phyloP scores from a whole-genome alignment of 1,140 invertebrate genomes.

The Meloidogyne hapla region DNA sequence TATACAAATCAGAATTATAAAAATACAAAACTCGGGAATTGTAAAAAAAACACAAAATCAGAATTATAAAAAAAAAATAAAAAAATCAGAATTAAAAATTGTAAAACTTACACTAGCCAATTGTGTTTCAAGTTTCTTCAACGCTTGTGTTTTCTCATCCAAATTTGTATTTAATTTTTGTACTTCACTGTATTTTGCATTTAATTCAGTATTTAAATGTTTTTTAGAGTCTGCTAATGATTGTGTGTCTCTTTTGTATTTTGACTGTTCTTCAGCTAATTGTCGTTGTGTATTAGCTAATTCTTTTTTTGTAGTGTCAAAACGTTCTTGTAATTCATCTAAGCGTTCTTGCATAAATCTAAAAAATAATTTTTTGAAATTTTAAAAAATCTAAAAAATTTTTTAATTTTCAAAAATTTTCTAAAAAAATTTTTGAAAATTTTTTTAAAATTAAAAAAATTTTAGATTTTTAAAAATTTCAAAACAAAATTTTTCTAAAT shows the following conservation, averaged over 20 bases:
- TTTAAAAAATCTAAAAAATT: too few species aligned
- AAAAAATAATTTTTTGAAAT: slow-evolving; percentile 31
- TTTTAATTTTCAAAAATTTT: slow-evolving; percentile 12
- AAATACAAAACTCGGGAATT: too few species aligned
- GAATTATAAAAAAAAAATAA: not conserved
- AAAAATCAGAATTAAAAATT: not conserved
- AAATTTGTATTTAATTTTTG: slow-evolving; percentile 43
- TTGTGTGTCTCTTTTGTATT: slow-evolving; percentile 51
- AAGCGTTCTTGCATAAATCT: slow-evolving; percentile 40
- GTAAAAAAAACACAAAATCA: not conserved
- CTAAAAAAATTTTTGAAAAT: not conserved
- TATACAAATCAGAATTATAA: too few species aligned
- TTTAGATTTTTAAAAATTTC: slow-evolving; percentile 30
- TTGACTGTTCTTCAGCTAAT: slow-evolving; percentile 45
- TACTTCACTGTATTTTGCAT: slow-evolving; percentile 30
- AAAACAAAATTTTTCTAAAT: slow-evolving; percentile 11
- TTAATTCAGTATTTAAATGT: slow-evolving; percentile 39
- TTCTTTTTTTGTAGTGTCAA: slow-evolving; percentile 44
- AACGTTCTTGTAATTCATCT: slow-evolving; percentile 44
- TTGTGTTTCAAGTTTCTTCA: slow-evolving; percentile 46
- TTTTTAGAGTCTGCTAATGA: slow-evolving; percentile 49
- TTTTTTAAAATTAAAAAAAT: slow-evolving; percentile 11
- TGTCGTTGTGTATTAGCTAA: slow-evolving; percentile 38
- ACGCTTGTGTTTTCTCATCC: slow-evolving; percentile 48
- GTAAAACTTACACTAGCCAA: slow-evolving; percentile 42